Conservation (phyloP, 1,140 invertebrate species). For the Vanessa atalanta region DNA sequence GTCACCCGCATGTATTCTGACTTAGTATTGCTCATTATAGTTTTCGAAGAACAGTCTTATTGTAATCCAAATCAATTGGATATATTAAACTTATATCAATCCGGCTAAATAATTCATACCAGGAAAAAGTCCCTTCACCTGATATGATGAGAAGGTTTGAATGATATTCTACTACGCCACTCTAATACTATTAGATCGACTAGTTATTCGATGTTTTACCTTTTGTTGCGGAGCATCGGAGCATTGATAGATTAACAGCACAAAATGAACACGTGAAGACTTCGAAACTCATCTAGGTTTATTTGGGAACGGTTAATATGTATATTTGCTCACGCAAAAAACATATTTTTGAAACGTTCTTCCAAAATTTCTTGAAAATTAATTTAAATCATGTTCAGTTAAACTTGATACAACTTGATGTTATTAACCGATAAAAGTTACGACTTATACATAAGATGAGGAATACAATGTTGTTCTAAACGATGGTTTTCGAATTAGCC, state of each 20-base stretch:
- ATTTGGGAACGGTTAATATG: too few species aligned
- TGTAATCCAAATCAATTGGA: neutral
- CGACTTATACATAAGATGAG: neutral
- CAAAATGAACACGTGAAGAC: too few species aligned
- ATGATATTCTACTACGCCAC: neutral
- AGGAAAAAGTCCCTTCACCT: neutral
- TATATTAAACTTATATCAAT: neutral
- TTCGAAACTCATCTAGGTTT: too few species aligned
- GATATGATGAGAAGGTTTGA: neutral
- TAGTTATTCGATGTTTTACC: too few species aligned
- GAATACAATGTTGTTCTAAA: slow-evolving; percentile 13
- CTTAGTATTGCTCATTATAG: neutral
- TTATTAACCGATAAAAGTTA: neutral
- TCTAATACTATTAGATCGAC: neutral
- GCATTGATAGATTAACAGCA: too few species aligned
- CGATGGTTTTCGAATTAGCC: slow-evolving; percentile 16
- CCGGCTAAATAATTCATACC: neutral
- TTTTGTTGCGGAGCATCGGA: too few species aligned
- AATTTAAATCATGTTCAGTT: too few species aligned
- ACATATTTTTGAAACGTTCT: too few species aligned
- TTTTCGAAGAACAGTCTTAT: neutral
- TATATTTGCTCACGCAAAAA: too few species aligned
- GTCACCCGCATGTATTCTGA: slow-evolving; percentile 4
- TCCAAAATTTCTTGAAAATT: too few species aligned
- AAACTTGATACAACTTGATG: neutral